Base-by-base conservation (phyloP, 2,113 vertebrate genomes). In the Callithrix jacchus region DNA sequence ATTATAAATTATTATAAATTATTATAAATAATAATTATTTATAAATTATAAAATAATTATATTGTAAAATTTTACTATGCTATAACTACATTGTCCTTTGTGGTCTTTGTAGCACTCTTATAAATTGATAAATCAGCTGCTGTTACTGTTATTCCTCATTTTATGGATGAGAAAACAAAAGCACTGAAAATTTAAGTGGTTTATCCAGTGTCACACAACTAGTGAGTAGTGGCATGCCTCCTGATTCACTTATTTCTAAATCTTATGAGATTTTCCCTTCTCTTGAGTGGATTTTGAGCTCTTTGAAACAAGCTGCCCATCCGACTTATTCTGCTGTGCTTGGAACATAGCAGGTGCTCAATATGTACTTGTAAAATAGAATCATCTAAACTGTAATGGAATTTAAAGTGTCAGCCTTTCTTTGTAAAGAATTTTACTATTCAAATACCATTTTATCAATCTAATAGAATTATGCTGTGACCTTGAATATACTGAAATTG, bases 401-500 rank as follows among this genome's bases (percentile, higher is more conserved):
- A 88, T 88, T 96, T 82, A 66, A 94, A 3, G 3, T 70, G n/a
- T 64, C 47, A 81, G 4, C 40, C 35, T 56, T 77, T 68, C 56
- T 81, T 64, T 30, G 87, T 81, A 56, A 77, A 88, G 37, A 85
- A 64, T 89, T 11, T 84, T 92, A 40, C 21, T 64, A 37, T 27
- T 83, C 23, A 77, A 73, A 94, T 52, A 79, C 3, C 5, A 0
- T 88, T 89, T 54, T 81, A 42, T 71, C 45, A 71, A 47, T 20
- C 1, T 52, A 84, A 52, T 30, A 37, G 40, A 96, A 96, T 89
- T 97, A 89, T 54, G 25, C 23, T 27, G 0, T 23, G 5, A 70
- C n/a, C 25, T 86, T 93, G 32, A 91, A 74, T 95, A 66, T 82
- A 79, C 52, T 91, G 81, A 93, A 94, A 92, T 35, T 82, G 21